These are phyloP conservation scores for Xestoiulus laeticollis DNA, from an alignment of 2,888 invertebrate species.

Conservation along the genomic window DNA sequence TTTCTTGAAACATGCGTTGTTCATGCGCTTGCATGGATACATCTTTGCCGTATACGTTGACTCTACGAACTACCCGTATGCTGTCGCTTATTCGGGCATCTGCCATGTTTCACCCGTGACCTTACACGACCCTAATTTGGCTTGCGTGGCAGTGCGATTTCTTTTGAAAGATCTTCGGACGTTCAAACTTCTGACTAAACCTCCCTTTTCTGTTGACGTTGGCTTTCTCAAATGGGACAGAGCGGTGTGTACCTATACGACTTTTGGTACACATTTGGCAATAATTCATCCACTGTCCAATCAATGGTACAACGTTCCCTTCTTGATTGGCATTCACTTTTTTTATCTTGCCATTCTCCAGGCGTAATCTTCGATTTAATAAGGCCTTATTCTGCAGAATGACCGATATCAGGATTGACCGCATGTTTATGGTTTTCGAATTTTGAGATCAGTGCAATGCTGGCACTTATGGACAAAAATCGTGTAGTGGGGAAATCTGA, in stretches of 20 bases:
- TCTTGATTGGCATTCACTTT: neutral
- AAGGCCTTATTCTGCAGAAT: slow-evolving; percentile 2
- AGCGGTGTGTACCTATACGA: neutral
- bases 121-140: neutral
- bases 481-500: no score
- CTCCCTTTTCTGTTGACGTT: neutral
- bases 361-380: neutral
- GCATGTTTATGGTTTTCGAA: neutral
- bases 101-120: neutral
- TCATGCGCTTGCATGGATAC: slow-evolving; percentile 18
- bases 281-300: slow-evolving; percentile 25
- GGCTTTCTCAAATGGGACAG: neutral
- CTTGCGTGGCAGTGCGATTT: neutral
- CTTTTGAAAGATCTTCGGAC: neutral
- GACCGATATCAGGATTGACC: neutral
- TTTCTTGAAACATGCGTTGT: neutral
- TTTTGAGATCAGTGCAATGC: no score
- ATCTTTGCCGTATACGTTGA: slow-evolving; percentile 30
- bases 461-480: no score
- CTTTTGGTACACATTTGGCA: neutral
- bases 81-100: neutral
- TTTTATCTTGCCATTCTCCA: neutral
- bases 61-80: neutral
- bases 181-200: neutral
- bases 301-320: slow-evolving; percentile 39